Evolutionary conservation across 1,140 invertebrate species (phyloP).

Genomic region (Holcopasites calliopsidis): DNA sequence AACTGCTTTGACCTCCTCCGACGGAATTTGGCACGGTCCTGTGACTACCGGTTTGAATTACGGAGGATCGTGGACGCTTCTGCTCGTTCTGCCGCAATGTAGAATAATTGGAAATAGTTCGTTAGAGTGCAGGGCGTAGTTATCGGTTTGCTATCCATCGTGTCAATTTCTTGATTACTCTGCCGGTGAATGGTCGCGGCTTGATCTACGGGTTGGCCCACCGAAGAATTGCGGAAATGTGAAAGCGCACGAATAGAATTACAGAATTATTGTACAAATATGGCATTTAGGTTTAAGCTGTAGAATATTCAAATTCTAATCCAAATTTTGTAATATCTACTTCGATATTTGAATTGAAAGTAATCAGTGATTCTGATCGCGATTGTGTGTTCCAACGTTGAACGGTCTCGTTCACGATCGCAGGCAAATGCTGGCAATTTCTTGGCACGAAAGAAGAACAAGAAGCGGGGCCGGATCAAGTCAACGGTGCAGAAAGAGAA

Average conservation of each 20-base stretch:
- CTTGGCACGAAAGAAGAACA: neutral
- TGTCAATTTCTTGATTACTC: neutral
- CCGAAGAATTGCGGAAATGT: too few relatives aligned
- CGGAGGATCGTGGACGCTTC: neutral
- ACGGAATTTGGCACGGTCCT: constrained; percentile 1
- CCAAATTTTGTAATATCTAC: too few relatives aligned
- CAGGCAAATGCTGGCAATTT: neutral
- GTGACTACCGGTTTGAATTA: neutral
- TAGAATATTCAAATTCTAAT: too few relatives aligned
- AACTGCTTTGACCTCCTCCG: neutral
- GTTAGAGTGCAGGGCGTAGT: neutral
- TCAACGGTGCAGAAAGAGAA: neutral
- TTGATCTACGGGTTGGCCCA: too few relatives aligned
- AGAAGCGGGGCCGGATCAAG: neutral
- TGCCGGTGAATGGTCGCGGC: neutral
- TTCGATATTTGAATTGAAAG: too few relatives aligned
- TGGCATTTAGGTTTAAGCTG: too few relatives aligned
- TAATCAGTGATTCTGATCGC: too few relatives aligned
- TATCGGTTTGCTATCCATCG: neutral
- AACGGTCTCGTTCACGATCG: neutral
- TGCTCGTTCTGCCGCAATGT: neutral
- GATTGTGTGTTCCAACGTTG: too few relatives aligned
- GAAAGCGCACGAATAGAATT: too few relatives aligned
- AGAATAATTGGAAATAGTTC: constrained; percentile 9
- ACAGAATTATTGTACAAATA: too few relatives aligned